Base-by-base conservation (phyloP, 1,140 invertebrate species). In the Penaeus chinensis region DNA sequence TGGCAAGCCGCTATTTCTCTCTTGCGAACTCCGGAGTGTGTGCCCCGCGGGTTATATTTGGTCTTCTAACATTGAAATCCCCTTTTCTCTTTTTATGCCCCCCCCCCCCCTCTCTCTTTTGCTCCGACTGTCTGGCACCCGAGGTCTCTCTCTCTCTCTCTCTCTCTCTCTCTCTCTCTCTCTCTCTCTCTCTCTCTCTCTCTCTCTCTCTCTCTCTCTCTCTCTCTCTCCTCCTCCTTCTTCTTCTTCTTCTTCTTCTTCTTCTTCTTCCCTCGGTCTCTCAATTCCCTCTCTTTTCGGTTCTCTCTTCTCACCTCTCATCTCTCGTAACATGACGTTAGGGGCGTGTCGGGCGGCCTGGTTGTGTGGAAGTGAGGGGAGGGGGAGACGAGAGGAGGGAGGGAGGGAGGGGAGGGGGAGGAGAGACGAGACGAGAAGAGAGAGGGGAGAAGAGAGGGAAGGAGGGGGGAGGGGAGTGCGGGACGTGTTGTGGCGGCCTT, bases 31-130 rank as follows among this genome's bases (percentile, higher is more conserved):
- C 16, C 54, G 54, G 54, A 54, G 54, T 54, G 54, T 54, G 54
- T 54, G 54, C 54, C 54, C 54, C 54, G 54, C 54, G 22, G 54
- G 69, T 76, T 84, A 84, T 76, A 84, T 84, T 84, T 84, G 82
- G 11, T 84, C 47, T 13, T 42, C 47, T 76, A 61, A 84, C 66
- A 61, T 76, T 84, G 82, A 84, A 84, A 84, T 84, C 82, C 62
- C 81, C 81, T 82, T 76, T 82, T 42, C 18, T 79, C 42, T 47
- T 79, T 24, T 60, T 79, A 22, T 60, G n/a, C 77, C 77, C 61
- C 77, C 42, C 61, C 77, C 77, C 61, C 42, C 20, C 37, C 37
- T 63, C 62, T 82, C 80, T 65, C n/a, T 82, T 37, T 27, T 65
- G 20, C n/a, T 82, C 37, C 22, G 54, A 54, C 54, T 54, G 54